Percentiles rank a stretch among this genome's conserved stretches.
Conservation (phyloP, 2,888 invertebrate genomes). For the Andrena marginata region DNA sequence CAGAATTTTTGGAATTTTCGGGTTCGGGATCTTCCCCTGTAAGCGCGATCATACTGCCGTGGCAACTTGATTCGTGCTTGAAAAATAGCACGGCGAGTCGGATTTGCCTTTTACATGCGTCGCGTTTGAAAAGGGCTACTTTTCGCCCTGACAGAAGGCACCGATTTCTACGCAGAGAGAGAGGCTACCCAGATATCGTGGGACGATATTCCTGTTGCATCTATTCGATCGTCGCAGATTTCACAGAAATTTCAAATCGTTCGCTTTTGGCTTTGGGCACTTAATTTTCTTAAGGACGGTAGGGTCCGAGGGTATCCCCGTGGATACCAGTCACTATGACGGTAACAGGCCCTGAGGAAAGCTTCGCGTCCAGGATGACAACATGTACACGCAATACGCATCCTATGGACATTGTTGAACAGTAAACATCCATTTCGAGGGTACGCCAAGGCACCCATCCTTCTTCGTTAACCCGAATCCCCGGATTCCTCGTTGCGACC, state of each 20-base stretch:
- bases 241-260: not conserved
- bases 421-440: constrained; percentile 55
- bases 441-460: constrained; percentile 41
- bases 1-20: too few relatives aligned
- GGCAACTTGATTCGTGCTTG: constrained; percentile 44
- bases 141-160: constrained; percentile 2
- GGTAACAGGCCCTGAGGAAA: not conserved
- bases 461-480: constrained; percentile 57
- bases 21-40: too few relatives aligned
- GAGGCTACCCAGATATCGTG: not conserved
- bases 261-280: not conserved
- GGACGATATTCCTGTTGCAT: too few relatives aligned
- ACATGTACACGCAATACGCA: constrained; percentile 18
- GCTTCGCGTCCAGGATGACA: constrained; percentile 10
- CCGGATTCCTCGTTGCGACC: constrained; percentile 20
- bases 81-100: constrained; percentile 56
- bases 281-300: not conserved
- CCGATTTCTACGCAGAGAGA: not conserved
- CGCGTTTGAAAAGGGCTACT: constrained; percentile 12
- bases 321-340: not conserved
- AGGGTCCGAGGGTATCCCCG: not conserved
- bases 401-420: constrained; percentile 30
- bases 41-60: constrained; percentile 37
- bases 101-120: constrained; percentile 44
- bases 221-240: not conserved